A percentile compares a stretch with the other conserved stretches of the same genome.
Evolutionary conservation across 2,888 invertebrate genomes (phyloP).

Genomic region (Druceiella hillmani): DNA sequence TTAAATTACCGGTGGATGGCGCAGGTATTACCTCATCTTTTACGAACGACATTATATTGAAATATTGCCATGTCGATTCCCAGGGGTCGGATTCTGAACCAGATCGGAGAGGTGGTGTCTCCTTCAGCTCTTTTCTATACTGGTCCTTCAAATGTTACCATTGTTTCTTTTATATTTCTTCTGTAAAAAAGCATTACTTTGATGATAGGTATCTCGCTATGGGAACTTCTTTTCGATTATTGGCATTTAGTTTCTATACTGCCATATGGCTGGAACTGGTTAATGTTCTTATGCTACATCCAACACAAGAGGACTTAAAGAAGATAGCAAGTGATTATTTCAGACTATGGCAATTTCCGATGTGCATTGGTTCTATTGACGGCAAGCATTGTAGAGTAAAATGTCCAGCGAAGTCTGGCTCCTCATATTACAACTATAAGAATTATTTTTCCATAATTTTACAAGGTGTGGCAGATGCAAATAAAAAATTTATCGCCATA

Average conservation of each 20-base stretch:
- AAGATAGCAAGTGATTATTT: conserved; percentile 8
- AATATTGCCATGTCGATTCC: conserved; percentile 3
- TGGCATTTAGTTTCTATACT: not conserved
- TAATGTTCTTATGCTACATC: too few species aligned
- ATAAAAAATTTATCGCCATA: conserved; percentile 16
- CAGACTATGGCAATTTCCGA: conserved; percentile 12
- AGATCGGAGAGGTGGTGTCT: not conserved
- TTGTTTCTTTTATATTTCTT: not conserved
- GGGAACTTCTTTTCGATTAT: conserved; percentile 1
- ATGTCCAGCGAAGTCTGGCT: conserved; percentile 13
- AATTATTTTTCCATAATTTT: conserved; percentile 16
- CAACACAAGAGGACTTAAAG: too few species aligned
- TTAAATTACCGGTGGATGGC: not conserved
- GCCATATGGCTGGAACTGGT: too few species aligned
- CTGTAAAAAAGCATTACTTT: conserved; percentile 3
- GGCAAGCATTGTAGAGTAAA: conserved; percentile 12
- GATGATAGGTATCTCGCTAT: conserved; percentile 2
- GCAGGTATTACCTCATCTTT: conserved; percentile 1
- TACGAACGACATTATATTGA: not conserved
- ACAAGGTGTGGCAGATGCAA: conserved; percentile 18
- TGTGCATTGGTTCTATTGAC: conserved; percentile 13
- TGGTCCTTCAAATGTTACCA: conserved; percentile 4
- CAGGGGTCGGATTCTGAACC: not conserved
- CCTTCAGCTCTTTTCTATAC: conserved; percentile 2
- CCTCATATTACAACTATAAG: conserved; percentile 18